These are phyloP conservation scores for Microcebus tavaratra DNA, from an alignment of 2,113 vertebrate species.

Conservation along the genomic window DNA sequence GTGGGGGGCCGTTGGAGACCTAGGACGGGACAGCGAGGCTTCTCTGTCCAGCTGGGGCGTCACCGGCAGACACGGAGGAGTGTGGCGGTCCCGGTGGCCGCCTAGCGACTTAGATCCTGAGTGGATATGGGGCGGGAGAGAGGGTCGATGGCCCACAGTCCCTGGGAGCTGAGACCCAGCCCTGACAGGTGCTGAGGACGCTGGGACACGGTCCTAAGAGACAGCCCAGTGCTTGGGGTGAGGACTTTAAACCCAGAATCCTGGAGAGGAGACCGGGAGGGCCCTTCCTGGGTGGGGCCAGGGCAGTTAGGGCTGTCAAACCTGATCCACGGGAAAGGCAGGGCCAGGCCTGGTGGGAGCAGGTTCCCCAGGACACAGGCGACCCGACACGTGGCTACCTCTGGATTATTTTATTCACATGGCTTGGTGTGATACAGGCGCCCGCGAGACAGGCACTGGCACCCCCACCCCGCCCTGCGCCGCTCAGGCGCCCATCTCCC, in stretches of 20 bases:
- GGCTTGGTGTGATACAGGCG: neutral
- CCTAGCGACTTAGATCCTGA: neutral
- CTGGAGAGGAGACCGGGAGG: neutral
- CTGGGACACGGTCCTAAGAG: neutral
- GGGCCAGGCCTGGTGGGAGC: neutral
- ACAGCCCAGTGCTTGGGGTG: neutral
- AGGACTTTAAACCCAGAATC: neutral
- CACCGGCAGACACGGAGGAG: neutral
- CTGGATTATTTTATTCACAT: slow-evolving; percentile 72
- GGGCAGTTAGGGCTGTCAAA: neutral
- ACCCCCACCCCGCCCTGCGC: neutral
- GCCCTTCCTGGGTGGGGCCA: neutral
- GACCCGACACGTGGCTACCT: neutral
- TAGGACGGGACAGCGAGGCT: neutral
- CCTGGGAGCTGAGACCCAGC: neutral
- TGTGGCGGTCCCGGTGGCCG: neutral
- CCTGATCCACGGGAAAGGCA: slow-evolving; percentile 47
- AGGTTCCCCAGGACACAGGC: neutral
- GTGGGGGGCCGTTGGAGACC: rapidly evolving
- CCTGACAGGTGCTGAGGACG: neutral
- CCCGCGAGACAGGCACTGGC: neutral
- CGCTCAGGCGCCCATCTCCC: neutral
- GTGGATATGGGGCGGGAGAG: neutral
- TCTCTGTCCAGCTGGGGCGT: neutral
- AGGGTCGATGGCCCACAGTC: too few species aligned